Evolutionary conservation across 2,888 invertebrate genomes (phyloP), one percentile per base, ranked within the genome.

Genomic region (Neocrepidodera transversa): DNA sequence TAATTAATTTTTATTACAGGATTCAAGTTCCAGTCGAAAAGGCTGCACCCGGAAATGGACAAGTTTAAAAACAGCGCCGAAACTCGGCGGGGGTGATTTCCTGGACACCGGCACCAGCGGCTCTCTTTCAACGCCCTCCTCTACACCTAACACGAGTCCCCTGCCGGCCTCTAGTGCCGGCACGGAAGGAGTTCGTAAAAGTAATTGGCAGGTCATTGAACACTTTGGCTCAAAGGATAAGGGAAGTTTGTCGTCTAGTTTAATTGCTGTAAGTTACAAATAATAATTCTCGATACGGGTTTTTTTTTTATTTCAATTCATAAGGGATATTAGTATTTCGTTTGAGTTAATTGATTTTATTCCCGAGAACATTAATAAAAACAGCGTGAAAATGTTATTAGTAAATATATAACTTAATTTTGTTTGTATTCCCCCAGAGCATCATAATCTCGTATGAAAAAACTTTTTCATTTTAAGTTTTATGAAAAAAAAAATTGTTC

Each of bases 181-280:
- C 58, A 43, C 66, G 43, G 86, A 86, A 14, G 86, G 86, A 1
- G 84, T 87, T 2, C 86, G 87, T 78, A 92, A 92, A 78, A 92
- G 92, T 72, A 93, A 93, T 81, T 93, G 93, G 93, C 92, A 93
- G 78, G 93, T 93, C 68, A 93, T 93, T 72, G 92, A 93, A 78
- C 93, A 93, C 80, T 93, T 91, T 80, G 84, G 81, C 63, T 84
- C 85, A 20, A 86, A 82, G 73, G 84, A 84, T 64, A 82, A 76
- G 69, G 84, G 84, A 69, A 84, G 86, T 74, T 84, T 84, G 61
- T 84, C 83, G 66, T 85, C 86, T 67, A 86, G 86, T 74, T 80
- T 86, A 68, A 84, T 87, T 71, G 86, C 86, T 77, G 86, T 86
- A 79, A 84, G 85, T 75, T 52, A 16, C 1, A 7, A 40, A 13